A percentile compares a stretch with the other conserved stretches of the same genome.
These are phyloP conservation scores for Cantharis rustica DNA, from an alignment of 2,888 invertebrate species.

Conservation along the genomic window DNA sequence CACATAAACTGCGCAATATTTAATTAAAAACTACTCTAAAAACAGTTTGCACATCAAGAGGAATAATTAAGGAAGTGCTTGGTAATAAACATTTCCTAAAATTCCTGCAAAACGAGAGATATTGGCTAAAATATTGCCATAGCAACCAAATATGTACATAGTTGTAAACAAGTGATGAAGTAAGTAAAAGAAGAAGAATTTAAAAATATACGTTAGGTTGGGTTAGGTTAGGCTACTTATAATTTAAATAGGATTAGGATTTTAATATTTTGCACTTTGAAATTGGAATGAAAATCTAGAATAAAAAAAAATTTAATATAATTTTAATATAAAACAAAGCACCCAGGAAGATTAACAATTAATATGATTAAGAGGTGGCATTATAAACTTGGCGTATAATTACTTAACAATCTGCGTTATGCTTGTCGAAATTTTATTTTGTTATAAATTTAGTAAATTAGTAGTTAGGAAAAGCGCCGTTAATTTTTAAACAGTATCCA, in stretches of 20 bases:
- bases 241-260: too few species aligned
- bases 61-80: too few species aligned
- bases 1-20: background rate
- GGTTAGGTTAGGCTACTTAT: too few species aligned
- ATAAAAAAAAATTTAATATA: background rate
- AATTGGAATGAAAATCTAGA: background rate
- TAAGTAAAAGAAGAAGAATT: too few species aligned
- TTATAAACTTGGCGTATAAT: background rate
- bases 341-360: background rate
- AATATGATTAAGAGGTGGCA: background rate
- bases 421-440: constrained; percentile 1
- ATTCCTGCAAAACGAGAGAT: too few species aligned
- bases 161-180: too few species aligned
- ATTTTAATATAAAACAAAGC: background rate
- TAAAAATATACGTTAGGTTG: too few species aligned
- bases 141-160: too few species aligned
- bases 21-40: background rate
- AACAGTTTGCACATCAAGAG: too few species aligned
- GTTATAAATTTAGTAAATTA: constrained; percentile 33
- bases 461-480: constrained; percentile 35
- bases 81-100: too few species aligned
- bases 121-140: too few species aligned
- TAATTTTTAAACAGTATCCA: constrained; percentile 35
- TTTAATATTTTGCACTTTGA: too few species aligned
- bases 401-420: background rate